Base-by-base conservation (phyloP, 2,113 vertebrate genomes). In the Amphilophus citrinellus region DNA sequence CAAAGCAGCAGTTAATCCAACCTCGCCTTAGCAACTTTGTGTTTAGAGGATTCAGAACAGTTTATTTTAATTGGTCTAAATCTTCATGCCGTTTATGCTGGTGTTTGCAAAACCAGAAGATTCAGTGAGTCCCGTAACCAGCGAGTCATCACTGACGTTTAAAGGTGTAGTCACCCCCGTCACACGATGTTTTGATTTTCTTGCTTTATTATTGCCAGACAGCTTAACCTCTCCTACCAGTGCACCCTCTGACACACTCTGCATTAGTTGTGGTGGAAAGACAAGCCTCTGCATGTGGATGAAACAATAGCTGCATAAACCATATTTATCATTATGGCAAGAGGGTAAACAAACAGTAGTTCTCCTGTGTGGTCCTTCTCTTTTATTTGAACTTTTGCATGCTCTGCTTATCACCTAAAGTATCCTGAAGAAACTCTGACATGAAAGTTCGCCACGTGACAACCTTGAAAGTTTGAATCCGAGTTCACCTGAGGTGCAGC, bases 261-360 rank as follows among this genome's bases (percentile, higher is more conserved):
- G 22, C 13, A 39, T 13, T 44, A 9, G 20, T 30, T 50, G 63
- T 75, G 39, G 61, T 81, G 81, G 44, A 80, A 79, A 80, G 87
- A 65, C 80, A 87, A 78, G 90, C 90, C 76, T 71, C 80, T 80
- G 79, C 73, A 73, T 57, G 83, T 22, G 27, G 27, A 14, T 62
- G 79, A 82, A 88, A 94, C 91, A 86, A 86, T 84, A 79, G 71
- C 44, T 65, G 37, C 35, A 22, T 57, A 13, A 53, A n/a, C 27
- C 84, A 47, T 83, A 84, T 80, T 75, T 88, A 88, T 87, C 87
- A 82, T 82, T 73, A 76, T 78, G 75, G 66, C 83, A 86, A 91
- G 47, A 80, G 62, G 57, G 84, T 32, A 83, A 78, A 30, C 60
- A 68, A 83, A 68, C 85, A 86, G 68, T 79, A 30, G 2, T 44